Base-by-base conservation (phyloP, 2,888 invertebrate genomes). In the Agrypnus murinus region DNA sequence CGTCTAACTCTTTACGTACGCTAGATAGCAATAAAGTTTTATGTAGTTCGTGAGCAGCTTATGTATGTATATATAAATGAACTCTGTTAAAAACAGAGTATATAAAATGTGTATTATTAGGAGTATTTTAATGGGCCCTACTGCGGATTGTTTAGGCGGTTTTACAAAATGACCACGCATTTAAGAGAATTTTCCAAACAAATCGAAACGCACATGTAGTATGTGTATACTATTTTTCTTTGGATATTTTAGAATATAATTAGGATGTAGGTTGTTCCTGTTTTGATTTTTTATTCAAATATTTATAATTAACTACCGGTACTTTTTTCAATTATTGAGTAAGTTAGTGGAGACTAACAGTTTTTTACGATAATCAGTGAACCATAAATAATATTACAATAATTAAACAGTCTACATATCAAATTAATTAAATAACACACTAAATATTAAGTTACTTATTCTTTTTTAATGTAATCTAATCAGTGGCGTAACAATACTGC, bases 41-140 rank as follows among this genome's bases (percentile, higher is more conserved):
- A 69, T 58, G 50, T 40, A 57, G 57, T 50, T 43, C 64, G 45
- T 53, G 17, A 67, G 45, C 63, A 36, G 62, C 62, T 55, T 64
- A 71, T 57, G n/a, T n/a, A n/a, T n/a, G n/a, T n/a, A n/a, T n/a
- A n/a, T n/a, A n/a, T n/a, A n/a, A n/a, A 65, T 72, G 62, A 71
- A 74, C 69, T 74, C 69, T 67, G 66, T 71, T 62, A 75, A 76
- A 25, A 76, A 76, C 74, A 79, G 78, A 77, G 77, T 78, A 80
- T 78, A 80, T 81, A 81, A 81, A 82, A 81, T 81, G 80, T 81
- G 80, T 82, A 81, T 82, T 82, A 81, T 81, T 82, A 81, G 82
- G 78, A 80, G 81, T 80, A 78, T 81, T 25, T 81, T 82, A 81
- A 82, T 81, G 79, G 79, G 75, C 75, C 76, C 78, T 76, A 78